Percentiles rank a stretch among this genome's conserved stretches.
Conservation (phyloP, 2,797 vertebrate species). For the Micromesistius poutassou region DNA sequence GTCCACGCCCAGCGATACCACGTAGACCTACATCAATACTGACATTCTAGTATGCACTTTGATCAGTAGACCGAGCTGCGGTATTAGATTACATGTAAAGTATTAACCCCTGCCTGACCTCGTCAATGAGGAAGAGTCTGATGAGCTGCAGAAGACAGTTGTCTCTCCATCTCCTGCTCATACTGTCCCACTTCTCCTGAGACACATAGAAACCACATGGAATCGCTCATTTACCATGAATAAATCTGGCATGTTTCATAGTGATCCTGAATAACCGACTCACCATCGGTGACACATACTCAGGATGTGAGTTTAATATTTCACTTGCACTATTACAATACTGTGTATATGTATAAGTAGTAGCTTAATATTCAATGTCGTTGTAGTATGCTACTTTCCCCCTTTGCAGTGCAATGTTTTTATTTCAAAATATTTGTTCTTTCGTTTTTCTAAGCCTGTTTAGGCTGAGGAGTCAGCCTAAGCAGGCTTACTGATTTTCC, state of each 20-base stretch:
- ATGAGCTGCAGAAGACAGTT: slow-evolving; percentile 90
- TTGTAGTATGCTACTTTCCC: not conserved
- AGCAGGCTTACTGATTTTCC: not conserved
- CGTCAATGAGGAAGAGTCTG: slow-evolving; percentile 90
- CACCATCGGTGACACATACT: not conserved
- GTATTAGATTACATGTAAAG: not conserved
- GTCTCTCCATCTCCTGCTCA: slow-evolving; percentile 96
- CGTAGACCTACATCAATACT: not conserved
- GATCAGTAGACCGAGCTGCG: not conserved
- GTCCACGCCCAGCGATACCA: not conserved
- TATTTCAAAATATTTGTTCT: not conserved
- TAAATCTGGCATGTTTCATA: not conserved
- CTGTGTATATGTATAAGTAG: not conserved
- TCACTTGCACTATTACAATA: not conserved
- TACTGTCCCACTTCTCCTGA: slow-evolving; percentile 98
- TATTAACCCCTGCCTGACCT: slow-evolving; percentile 47
- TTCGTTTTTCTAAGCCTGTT: not conserved
- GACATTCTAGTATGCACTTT: not conserved
- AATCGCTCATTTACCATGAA: not conserved
- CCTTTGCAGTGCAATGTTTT: not conserved
- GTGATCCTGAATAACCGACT: not conserved
- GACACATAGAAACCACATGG: slow-evolving; percentile 5
- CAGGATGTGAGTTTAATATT: not conserved
- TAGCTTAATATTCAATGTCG: not conserved
- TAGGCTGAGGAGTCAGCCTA: not conserved